Evolutionary conservation across 2,888 invertebrate genomes (phyloP), one percentile per base, ranked within the genome.

Genomic region (Gymnoscelis rufifasciata): DNA sequence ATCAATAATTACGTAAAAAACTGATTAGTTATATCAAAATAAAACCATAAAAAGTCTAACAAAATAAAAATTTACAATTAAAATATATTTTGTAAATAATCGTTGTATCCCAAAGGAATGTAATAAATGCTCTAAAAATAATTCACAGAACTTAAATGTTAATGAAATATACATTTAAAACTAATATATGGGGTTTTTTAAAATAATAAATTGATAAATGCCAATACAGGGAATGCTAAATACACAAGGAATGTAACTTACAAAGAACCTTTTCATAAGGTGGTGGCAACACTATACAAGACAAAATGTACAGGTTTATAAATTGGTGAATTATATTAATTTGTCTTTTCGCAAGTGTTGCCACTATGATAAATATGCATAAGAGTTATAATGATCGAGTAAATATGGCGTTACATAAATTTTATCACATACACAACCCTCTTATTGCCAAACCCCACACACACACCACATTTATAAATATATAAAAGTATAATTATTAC

Each of bases 11-110:
- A 64, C 62, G 60, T 63, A 62, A 61, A n/a, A 60, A 63, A 59
- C 60, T 60, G 59, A 66, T 60, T 63, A 62, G 57, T 61, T 63
- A 47, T 52, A 60, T 57, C 55, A 58, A 65, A 66, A 66, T 56
- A 56, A 44, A 52, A 49, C 59, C 71, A 71, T 77, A 78, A 74
- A 77, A 77, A 54, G 59, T 68, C 69, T 80, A 82, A 83, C 74
- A 83, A 83, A 84, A 80, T 80, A 82, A 77, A 84, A 78, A 79
- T 80, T 74, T 81, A 83, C 81, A 84, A 65, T 74, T 74, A 73
- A 74, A 78, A 71, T 41, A 75, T 70, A 67, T 62, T 71, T 71
- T 65, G 64, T 67, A 71, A 64, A 77, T 78, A 79, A 81, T 83
- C 83, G 86, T 83, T 84, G 86, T 78, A 58, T 74, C 72, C 78